Percentiles rank a stretch among this genome's conserved stretches.
Conservation (phyloP, 2,888 invertebrate genomes). For the Rosalia funebris region DNA sequence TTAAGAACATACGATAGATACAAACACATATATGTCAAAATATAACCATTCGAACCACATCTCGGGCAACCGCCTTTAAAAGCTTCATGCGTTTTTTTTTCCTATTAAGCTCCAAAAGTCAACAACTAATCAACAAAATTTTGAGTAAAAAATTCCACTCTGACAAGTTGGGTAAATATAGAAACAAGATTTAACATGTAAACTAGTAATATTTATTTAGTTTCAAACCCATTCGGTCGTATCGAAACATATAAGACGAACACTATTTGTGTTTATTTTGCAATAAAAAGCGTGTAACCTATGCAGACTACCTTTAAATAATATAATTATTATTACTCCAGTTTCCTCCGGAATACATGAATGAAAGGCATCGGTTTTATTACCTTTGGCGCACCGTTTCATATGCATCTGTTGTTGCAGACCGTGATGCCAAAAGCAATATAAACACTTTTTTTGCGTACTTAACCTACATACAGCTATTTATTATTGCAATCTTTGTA, state of each 20-base stretch:
- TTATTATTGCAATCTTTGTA: constrained; percentile 9
- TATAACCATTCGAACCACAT: too few species aligned
- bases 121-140: background rate
- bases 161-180: background rate
- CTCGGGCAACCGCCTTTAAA: too few species aligned
- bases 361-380: constrained; percentile 39
- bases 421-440: constrained; percentile 27
- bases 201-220: background rate
- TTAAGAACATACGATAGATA: too few species aligned
- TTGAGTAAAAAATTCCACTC: background rate
- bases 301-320: constrained; percentile 34
- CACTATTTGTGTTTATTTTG: constrained; percentile 29
- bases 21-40: too few species aligned
- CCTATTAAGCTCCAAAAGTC: background rate
- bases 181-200: too few species aligned
- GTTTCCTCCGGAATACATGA: constrained; percentile 33
- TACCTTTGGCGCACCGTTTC: constrained; percentile 31
- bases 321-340: constrained; percentile 32
- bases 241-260: background rate
- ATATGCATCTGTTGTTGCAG: constrained; percentile 33
- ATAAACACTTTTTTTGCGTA: constrained; percentile 31
- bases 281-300: constrained; percentile 26
- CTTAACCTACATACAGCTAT: constrained; percentile 17
- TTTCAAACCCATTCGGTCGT: background rate
- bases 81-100: too few species aligned